These are phyloP conservation scores for Sipha flava DNA, from an alignment of 1,140 invertebrate genomes.

Conservation along the genomic window DNA sequence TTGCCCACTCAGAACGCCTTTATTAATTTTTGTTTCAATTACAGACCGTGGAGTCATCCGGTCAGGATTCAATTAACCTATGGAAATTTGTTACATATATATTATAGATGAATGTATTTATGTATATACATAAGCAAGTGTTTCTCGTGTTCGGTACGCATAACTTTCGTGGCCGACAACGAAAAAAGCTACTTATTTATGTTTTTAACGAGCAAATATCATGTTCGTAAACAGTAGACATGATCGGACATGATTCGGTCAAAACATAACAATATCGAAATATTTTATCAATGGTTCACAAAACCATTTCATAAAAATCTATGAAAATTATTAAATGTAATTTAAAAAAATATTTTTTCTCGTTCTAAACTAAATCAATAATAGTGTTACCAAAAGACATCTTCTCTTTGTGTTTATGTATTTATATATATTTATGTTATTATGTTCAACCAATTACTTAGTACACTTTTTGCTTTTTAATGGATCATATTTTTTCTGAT, in stretches of 20 bases:
- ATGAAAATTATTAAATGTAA: background rate
- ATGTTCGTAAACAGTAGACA: slow-evolving; percentile 21
- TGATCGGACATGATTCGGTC: background rate
- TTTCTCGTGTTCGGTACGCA: slow-evolving; percentile 28
- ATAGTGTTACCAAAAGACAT: too few relatives aligned
- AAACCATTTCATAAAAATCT: background rate
- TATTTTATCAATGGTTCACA: background rate
- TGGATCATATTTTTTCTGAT: too few relatives aligned
- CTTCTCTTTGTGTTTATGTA: too few relatives aligned
- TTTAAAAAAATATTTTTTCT: background rate
- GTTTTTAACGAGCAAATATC: slow-evolving; percentile 32
- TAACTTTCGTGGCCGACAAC: slow-evolving; percentile 3
- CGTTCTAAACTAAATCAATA: too few relatives aligned
- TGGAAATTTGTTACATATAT: slow-evolving; percentile 16
- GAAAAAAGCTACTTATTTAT: slow-evolving; percentile 19
- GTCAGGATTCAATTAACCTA: slow-evolving; percentile 25
- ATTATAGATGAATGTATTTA: background rate
- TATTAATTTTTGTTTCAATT: slow-evolving; percentile 31
- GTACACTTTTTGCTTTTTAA: too few relatives aligned
- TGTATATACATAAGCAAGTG: slow-evolving; percentile 15
- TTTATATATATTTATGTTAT: too few relatives aligned
- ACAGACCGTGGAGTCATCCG: background rate
- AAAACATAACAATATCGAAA: slow-evolving; percentile 1
- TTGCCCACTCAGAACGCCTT: background rate
- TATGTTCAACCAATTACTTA: too few relatives aligned